Conservation (phyloP, 2,888 invertebrate genomes). For the Steromphala cineraria region DNA sequence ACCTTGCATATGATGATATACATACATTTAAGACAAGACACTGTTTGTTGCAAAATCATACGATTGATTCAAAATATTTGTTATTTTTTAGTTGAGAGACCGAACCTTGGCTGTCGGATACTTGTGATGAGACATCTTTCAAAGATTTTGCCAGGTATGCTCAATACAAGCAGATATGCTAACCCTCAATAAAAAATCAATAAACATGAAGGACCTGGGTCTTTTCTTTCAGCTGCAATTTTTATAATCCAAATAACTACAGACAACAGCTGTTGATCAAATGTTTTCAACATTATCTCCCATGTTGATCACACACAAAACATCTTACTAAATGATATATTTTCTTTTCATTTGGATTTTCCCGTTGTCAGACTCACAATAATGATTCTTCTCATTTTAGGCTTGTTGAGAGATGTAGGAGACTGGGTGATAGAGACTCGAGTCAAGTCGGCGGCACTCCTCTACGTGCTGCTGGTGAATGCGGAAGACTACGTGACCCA, state of each 20-base stretch:
- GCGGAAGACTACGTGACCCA: conserved; percentile 84
- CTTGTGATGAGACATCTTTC: conserved; percentile 86
- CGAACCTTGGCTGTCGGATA: conserved; percentile 89
- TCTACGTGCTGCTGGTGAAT: conserved; percentile 84
- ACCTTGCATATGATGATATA: no score
- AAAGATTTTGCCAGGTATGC: conserved; percentile 78
- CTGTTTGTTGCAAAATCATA: no score
- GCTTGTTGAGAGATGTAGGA: conserved; percentile 83
- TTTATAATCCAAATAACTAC: no score
- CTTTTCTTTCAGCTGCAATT: background rate
- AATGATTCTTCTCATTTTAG: conserved; percentile 73
- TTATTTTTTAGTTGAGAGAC: conserved; percentile 81
- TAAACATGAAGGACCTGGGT: background rate
- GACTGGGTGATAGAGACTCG: conserved; percentile 86
- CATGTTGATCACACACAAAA: no score
- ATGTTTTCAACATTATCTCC: no score
- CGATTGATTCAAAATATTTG: no score
- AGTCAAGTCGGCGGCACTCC: conserved; percentile 84
- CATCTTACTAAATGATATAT: no score
- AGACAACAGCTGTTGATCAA: no score
- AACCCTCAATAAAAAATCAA: no score
- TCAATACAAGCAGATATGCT: background rate
- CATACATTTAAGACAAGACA: no score
- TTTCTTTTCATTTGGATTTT: no score
- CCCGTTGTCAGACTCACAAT: background rate